A percentile compares a stretch with the other conserved stretches of the same genome.
Conservation (phyloP, 2,113 vertebrate genomes). For the Xiphias gladius region DNA sequence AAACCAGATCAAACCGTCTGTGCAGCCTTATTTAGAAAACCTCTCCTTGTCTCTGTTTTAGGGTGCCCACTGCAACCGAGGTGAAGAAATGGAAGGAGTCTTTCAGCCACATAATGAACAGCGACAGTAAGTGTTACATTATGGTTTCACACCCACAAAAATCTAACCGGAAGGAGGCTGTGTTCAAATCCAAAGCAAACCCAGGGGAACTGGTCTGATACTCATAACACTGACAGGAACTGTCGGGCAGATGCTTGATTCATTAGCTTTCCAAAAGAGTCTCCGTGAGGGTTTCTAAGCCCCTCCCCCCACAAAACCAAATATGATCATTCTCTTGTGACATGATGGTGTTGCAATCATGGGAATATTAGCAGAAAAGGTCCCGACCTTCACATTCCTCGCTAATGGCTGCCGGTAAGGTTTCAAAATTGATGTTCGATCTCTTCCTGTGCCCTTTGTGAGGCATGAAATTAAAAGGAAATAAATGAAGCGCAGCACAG, state of each 20-base stretch:
- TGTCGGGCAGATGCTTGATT: background rate
- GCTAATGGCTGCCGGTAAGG: background rate
- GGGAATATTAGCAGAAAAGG: conserved; percentile 25
- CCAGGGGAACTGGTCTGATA: background rate
- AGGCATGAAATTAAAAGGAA: background rate
- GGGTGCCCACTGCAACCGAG: conserved; percentile 85
- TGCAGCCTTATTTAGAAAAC: background rate
- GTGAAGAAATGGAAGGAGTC: conserved; percentile 92
- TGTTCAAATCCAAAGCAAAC: background rate
- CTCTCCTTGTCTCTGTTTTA: conserved; percentile 54
- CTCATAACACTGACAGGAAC: background rate
- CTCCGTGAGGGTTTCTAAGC: conserved; percentile 6
- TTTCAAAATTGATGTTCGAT: conserved; percentile 1
- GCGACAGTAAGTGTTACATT: conserved; percentile 87
- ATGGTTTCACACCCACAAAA: background rate
- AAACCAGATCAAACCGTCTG: background rate
- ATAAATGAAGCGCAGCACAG: background rate
- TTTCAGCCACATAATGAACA: conserved; percentile 89
- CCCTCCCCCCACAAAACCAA: background rate
- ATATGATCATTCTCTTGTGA: conserved; percentile 22
- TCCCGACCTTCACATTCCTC: conserved; percentile 7
- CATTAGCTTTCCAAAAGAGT: conserved; percentile 11
- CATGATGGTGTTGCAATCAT: conserved; percentile 2
- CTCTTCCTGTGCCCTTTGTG: background rate
- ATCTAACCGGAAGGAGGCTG: background rate